Evolutionary conservation across 2,888 invertebrate genomes (phyloP).

Genomic region (Caenorhabditis imperialis): DNA sequence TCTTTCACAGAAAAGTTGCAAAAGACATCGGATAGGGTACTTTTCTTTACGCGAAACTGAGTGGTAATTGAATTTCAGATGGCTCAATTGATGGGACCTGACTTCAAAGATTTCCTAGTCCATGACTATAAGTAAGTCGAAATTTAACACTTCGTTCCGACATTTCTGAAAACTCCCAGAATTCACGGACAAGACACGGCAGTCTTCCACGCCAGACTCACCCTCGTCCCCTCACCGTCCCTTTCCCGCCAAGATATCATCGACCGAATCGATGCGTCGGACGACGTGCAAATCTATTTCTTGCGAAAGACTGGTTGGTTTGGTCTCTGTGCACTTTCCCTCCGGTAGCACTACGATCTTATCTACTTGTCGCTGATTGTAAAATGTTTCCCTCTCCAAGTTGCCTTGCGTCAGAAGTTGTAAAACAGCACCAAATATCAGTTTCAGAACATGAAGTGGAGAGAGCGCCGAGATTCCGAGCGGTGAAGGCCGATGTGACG

Average conservation of each 20-base stretch:
- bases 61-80: slow-evolving; percentile 16
- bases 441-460: slow-evolving; percentile 35
- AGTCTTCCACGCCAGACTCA: slow-evolving; percentile 41
- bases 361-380: slow-evolving; percentile 17
- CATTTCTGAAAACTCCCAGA: slow-evolving; percentile 7
- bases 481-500: slow-evolving; percentile 25
- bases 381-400: slow-evolving; percentile 25
- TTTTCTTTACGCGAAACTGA: background rate
- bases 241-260: slow-evolving; percentile 48
- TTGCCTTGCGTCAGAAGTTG: slow-evolving; percentile 31
- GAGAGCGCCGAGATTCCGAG: slow-evolving; percentile 22
- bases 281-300: slow-evolving; percentile 44
- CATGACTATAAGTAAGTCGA: slow-evolving; percentile 37
- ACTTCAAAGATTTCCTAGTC: slow-evolving; percentile 40
- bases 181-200: slow-evolving; percentile 40
- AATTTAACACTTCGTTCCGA: no score
- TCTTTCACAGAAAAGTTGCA: slow-evolving; percentile 26
- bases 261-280: slow-evolving; percentile 31
- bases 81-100: slow-evolving; percentile 21
- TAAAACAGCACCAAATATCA: slow-evolving; percentile 14
- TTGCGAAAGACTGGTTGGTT: slow-evolving; percentile 33
- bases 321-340: slow-evolving; percentile 18
- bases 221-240: slow-evolving; percentile 8
- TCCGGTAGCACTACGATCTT: slow-evolving; percentile 10
- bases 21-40: slow-evolving; percentile 18